phyloP scores from a whole-genome alignment of 2,113 vertebrate genomes.

The Halcyon senegalensis region DNA sequence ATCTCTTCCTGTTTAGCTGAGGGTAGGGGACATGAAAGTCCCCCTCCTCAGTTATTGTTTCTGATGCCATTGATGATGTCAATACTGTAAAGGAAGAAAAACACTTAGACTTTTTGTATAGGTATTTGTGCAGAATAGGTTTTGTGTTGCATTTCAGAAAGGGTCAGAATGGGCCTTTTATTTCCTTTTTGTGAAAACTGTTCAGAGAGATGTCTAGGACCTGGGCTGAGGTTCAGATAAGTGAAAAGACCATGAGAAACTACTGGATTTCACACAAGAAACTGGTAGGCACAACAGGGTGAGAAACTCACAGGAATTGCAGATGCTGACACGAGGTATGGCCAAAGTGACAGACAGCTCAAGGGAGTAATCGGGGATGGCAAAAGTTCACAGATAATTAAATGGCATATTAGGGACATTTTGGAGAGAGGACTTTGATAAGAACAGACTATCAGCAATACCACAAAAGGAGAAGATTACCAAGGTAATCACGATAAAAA shows the following conservation, averaged over 20 bases:
- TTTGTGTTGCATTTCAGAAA: background rate
- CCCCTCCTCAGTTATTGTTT: background rate
- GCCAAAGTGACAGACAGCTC: rapidly evolving
- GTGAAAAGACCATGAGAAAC: background rate
- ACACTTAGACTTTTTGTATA: background rate
- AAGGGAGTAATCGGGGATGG: background rate
- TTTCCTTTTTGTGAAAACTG: background rate
- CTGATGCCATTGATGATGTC: background rate
- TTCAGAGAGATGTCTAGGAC: background rate
- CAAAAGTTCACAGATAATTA: background rate
- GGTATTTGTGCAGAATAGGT: background rate
- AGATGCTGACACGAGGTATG: background rate
- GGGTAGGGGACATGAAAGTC: background rate
- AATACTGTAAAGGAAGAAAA: background rate
- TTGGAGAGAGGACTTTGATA: background rate
- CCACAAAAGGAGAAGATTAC: background rate
- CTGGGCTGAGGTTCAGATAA: background rate
- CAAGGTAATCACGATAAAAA: background rate
- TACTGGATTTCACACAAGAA: background rate
- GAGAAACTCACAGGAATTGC: background rate
- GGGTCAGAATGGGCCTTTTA: background rate
- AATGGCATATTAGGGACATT: background rate
- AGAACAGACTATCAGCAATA: background rate
- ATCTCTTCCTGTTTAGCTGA: background rate
- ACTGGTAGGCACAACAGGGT: background rate